Evolutionary conservation across 2,797 vertebrate species (phyloP).

Genomic region (Mastacembelus armatus): DNA sequence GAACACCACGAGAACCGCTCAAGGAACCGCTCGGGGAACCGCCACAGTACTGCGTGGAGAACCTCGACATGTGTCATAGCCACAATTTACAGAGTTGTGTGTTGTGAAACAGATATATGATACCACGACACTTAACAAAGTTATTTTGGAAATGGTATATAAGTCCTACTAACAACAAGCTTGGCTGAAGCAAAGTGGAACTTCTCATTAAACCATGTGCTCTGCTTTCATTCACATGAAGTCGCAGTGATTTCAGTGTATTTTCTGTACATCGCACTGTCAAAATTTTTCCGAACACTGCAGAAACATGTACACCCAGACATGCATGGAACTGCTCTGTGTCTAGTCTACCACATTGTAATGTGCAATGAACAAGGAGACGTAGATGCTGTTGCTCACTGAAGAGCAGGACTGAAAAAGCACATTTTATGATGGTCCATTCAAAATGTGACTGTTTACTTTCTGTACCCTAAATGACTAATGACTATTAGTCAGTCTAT

Average conservation of each 20-base stretch:
- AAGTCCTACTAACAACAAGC: constrained; percentile 50
- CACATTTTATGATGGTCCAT: neutral
- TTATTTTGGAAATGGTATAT: constrained; percentile 83
- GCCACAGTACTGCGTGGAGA: constrained; percentile 77
- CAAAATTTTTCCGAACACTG: constrained; percentile 14
- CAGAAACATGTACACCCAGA: constrained; percentile 1
- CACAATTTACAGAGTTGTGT: constrained; percentile 86
- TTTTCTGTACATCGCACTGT: constrained; percentile 23
- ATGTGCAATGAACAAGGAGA: neutral
- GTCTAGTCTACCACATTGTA: neutral
- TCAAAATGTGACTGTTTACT: constrained; percentile 1
- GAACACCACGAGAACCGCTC: constrained; percentile 78
- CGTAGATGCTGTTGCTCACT: neutral
- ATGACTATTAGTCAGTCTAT: too few species aligned
- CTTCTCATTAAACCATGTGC: constrained; percentile 56
- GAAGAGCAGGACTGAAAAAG: neutral
- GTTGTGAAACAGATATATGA: constrained; percentile 85
- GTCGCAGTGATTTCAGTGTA: constrained; percentile 11
- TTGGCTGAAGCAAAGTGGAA: constrained; percentile 58
- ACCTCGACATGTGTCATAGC: constrained; percentile 85
- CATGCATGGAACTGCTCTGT: neutral
- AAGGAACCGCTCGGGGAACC: constrained; percentile 73
- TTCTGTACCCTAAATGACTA: too few species aligned
- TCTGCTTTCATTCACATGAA: constrained; percentile 31
- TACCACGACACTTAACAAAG: constrained; percentile 79